phyloP scores from a whole-genome alignment of 1,140 invertebrate genomes.

The Drosophila triauraria region DNA sequence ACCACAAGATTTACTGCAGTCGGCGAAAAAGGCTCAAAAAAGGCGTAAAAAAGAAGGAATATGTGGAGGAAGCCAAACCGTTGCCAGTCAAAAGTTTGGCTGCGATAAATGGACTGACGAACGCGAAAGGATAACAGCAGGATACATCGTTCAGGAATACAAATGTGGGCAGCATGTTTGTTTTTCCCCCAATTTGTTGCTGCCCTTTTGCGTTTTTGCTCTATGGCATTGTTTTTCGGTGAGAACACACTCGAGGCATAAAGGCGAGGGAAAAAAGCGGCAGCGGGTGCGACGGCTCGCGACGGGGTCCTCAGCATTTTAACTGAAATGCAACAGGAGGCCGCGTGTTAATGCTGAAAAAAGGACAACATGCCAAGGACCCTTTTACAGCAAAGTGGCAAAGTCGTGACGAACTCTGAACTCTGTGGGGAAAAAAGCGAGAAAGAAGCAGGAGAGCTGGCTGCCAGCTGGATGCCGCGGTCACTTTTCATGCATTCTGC shows the following conservation, averaged over 20 bases:
- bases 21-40: constrained; percentile 8
- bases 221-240: constrained; percentile 39
- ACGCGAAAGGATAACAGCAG: constrained; percentile 56
- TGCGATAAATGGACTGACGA: constrained; percentile 58
- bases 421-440: neutral
- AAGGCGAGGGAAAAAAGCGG: constrained; percentile 40
- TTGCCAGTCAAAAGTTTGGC: constrained; percentile 48
- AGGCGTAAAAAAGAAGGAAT: no score
- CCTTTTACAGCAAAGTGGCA: constrained; percentile 56
- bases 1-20: constrained; percentile 49
- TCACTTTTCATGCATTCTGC: constrained; percentile 66
- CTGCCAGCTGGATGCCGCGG: constrained; percentile 48
- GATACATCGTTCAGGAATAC: constrained; percentile 42
- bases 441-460: neutral
- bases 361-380: constrained; percentile 51
- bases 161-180: constrained; percentile 47
- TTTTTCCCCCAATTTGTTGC: constrained; percentile 53
- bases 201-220: constrained; percentile 43
- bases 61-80: constrained; percentile 21
- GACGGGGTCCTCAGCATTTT: constrained; percentile 35
- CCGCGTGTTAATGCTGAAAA: constrained; percentile 69
- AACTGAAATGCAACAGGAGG: constrained; percentile 69
- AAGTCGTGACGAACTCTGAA: constrained; percentile 64
- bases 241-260: constrained; percentile 45
- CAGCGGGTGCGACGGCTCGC: constrained; percentile 2